A percentile compares a stretch with the other conserved stretches of the same genome.
phyloP scores from a whole-genome alignment of 1,140 invertebrate species.

The Ganaspis sp. region DNA sequence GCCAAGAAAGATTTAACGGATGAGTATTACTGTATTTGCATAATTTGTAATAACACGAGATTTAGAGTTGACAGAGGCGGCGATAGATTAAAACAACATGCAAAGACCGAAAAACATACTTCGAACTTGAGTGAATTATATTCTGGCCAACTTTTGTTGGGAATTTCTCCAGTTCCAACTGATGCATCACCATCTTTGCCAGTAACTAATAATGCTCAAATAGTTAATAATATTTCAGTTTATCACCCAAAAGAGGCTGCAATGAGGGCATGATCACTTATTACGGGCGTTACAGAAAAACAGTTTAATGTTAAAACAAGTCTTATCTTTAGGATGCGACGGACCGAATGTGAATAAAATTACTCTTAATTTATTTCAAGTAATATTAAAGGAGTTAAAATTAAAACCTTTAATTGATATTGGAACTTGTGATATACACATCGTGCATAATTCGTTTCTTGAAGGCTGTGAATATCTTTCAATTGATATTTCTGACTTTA shows the following conservation, averaged over 20 bases:
- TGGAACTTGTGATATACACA: not conserved
- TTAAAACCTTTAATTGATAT: not conserved
- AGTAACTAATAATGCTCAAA: not conserved
- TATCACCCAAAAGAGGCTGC: not conserved
- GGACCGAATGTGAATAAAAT: too few species aligned
- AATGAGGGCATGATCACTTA: not conserved
- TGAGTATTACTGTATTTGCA: not conserved
- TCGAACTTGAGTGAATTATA: not conserved
- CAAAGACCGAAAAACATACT: not conserved
- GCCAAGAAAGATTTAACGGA: not conserved
- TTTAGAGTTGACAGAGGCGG: not conserved
- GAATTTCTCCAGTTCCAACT: not conserved
- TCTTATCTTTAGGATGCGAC: not conserved
- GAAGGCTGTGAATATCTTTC: not conserved
- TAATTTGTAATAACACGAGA: not conserved
- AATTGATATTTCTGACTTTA: not conserved
- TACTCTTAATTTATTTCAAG: not conserved
- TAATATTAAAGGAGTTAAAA: not conserved
- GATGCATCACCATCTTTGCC: not conserved
- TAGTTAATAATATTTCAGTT: not conserved
- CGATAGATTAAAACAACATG: not conserved
- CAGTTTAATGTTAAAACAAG: not conserved
- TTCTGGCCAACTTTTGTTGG: not conserved
- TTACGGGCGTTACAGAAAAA: not conserved
- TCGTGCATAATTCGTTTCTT: too few species aligned